These are phyloP conservation scores for Siphlonurus alternatus DNA, from an alignment of 2,888 invertebrate species.

Conservation along the genomic window DNA sequence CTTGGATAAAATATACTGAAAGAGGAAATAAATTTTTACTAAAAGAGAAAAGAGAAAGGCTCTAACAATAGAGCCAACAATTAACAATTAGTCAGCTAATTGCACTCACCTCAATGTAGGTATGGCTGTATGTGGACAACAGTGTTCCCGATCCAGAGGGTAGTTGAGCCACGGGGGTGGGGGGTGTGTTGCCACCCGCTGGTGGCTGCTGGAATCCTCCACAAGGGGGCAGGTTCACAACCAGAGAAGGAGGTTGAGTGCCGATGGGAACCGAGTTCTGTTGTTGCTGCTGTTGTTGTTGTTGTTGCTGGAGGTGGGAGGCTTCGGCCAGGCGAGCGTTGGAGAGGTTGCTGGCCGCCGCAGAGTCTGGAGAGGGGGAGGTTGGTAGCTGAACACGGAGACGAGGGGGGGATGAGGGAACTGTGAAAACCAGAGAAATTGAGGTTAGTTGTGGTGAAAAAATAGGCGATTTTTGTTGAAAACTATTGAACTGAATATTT, in stretches of 20 bases:
- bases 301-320: constrained; percentile 12
- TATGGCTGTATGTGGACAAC: constrained; percentile 34
- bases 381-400: not conserved
- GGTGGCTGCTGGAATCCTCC: not conserved
- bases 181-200: constrained; percentile 9
- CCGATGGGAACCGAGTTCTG: constrained; percentile 15
- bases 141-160: constrained; percentile 29
- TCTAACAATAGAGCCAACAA: constrained; percentile 3
- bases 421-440: no score
- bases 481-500: no score
- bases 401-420: not conserved
- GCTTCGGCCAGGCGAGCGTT: not conserved
- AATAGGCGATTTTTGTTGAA: no score
- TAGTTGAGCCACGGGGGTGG: constrained; percentile 19
- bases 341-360: constrained; percentile 6
- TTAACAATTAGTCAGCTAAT: no score
- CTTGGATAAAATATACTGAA: not conserved
- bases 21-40: constrained; percentile 1
- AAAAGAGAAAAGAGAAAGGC: constrained; percentile 3
- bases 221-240: constrained; percentile 59
- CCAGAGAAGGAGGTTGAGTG: constrained; percentile 19
- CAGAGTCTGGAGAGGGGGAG: not conserved
- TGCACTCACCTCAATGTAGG: constrained; percentile 36
- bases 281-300: constrained; percentile 13
- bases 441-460: no score